Conservation (phyloP, 2,888 invertebrate species). For the Marronus borbonicus region DNA sequence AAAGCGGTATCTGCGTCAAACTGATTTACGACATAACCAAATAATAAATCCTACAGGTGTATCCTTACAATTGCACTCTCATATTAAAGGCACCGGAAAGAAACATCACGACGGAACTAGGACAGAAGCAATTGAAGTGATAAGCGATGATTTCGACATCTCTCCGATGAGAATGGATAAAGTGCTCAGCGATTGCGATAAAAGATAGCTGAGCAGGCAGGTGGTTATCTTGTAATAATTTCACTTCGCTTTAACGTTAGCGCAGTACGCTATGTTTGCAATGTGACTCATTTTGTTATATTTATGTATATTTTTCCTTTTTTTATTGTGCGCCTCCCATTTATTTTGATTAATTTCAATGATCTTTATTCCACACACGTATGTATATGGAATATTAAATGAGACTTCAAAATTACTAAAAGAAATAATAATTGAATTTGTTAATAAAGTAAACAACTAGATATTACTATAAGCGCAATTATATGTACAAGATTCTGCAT, state of each 20-base stretch:
- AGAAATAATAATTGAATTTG: no score
- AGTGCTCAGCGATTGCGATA: conserved; percentile 53
- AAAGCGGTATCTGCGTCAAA: neutral
- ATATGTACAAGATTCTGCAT: no score
- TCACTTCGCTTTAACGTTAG: conserved; percentile 40
- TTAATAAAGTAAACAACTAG: no score
- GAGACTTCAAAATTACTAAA: no score
- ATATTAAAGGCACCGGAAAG: conserved; percentile 32
- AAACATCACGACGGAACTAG: neutral
- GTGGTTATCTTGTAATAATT: conserved; percentile 58
- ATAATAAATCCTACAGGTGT: conserved; percentile 28
- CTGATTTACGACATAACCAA: neutral
- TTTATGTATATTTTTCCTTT: conserved; percentile 14
- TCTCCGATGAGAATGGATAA: conserved; percentile 57
- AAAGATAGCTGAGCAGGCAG: conserved; percentile 59
- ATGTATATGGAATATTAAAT: no score
- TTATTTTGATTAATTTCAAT: neutral
- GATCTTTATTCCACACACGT: neutral
- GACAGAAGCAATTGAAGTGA: conserved; percentile 53
- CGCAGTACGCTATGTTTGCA: conserved; percentile 1
- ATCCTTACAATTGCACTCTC: conserved; percentile 17
- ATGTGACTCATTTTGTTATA: conserved; percentile 6
- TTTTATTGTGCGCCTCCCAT: neutral
- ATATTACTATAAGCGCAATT: no score
- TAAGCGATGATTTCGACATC: conserved; percentile 59